Evolutionary conservation across 35 echinoderm and acorn worm species (phyloP).

Genomic region (Anneissia japonica): DNA sequence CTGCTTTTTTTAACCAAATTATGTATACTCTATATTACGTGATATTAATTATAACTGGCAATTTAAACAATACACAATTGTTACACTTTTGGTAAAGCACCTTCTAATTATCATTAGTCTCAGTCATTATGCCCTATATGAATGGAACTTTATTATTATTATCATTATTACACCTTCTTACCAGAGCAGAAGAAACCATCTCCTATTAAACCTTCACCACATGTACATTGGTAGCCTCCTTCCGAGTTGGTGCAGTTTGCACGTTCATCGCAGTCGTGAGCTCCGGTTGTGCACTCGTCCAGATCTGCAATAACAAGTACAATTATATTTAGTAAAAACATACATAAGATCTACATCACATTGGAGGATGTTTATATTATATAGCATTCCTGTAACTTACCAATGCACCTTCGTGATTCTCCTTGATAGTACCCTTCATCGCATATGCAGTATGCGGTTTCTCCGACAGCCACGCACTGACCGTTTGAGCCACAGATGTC

Average conservation of each 20-base stretch:
- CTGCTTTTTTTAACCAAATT: no score
- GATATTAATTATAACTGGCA: no score
- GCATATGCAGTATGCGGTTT: background rate
- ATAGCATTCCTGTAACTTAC: no score
- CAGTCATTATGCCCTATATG: no score
- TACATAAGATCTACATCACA: no score
- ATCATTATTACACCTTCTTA: background rate
- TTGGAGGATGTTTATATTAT: no score
- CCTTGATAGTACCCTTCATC: background rate
- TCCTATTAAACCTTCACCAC: conserved; percentile 3
- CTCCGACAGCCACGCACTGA: background rate
- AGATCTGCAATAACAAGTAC: conserved; percentile 3
- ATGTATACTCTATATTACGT: no score
- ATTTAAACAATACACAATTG: no score
- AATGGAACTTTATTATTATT: no score
- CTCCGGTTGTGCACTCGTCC: conserved; percentile 7
- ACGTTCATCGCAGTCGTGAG: conserved; percentile 8
- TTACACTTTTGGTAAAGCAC: no score
- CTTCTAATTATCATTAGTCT: no score
- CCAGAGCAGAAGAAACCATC: conserved; percentile 7
- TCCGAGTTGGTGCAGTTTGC: background rate
- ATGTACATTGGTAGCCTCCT: conserved; percentile 5
- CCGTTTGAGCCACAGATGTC: background rate
- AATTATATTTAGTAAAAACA: background rate
- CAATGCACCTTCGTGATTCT: background rate